Conservation (phyloP, 2,113 vertebrate species). For the Orthonyx spaldingii region DNA sequence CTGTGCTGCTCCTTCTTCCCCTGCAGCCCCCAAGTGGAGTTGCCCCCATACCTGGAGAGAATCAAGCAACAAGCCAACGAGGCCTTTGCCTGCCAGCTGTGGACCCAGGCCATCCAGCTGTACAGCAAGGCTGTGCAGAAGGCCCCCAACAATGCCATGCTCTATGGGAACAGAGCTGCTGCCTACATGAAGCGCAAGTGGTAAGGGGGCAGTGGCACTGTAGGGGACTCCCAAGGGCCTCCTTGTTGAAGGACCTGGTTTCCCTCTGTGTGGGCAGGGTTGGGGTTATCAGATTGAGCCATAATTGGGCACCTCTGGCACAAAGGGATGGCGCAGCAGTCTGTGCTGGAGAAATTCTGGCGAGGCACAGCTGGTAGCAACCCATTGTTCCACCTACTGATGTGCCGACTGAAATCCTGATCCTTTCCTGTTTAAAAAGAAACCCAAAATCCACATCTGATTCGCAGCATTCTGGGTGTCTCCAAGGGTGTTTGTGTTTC, state of each 20-base stretch:
- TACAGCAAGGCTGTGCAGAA: slow-evolving; percentile 92
- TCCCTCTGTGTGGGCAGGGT: accelerated
- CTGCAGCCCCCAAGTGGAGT: slow-evolving; percentile 79
- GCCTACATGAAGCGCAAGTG: slow-evolving; percentile 99
- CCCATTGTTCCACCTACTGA: neutral
- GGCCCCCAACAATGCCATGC: slow-evolving; percentile 89
- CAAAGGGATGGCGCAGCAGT: neutral
- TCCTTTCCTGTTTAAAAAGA: neutral
- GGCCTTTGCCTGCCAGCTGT: slow-evolving; percentile 94
- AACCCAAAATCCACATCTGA: neutral
- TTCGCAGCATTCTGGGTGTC: neutral
- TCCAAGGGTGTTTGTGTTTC: neutral
- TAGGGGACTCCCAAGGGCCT: neutral
- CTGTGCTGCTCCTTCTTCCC: neutral
- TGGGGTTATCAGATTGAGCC: neutral
- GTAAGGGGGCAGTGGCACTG: slow-evolving; percentile 59
- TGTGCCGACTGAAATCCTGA: neutral
- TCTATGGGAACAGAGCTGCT: slow-evolving; percentile 94
- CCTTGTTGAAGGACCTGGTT: neutral
- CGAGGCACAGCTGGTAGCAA: neutral
- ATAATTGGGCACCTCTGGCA: neutral
- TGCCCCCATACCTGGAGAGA: slow-evolving; percentile 88
- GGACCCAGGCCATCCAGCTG: slow-evolving; percentile 98
- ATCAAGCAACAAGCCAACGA: slow-evolving; percentile 97
- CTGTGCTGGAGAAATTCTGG: neutral